Evolutionary conservation across 2,113 vertebrate species (phyloP).

Genomic region (Riparia riparia): DNA sequence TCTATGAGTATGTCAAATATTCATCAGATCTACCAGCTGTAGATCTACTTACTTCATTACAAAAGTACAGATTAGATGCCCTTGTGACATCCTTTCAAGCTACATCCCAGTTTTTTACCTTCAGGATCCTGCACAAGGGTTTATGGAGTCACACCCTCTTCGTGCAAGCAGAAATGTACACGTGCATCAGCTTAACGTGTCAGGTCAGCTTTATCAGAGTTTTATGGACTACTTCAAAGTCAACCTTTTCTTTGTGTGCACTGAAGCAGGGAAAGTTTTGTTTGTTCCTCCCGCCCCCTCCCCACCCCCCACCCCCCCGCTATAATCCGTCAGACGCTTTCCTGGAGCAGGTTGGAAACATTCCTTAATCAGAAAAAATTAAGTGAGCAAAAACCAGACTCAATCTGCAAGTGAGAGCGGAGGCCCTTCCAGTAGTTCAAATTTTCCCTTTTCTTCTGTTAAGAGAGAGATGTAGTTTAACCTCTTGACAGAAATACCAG

Average conservation of each 20-base stretch:
- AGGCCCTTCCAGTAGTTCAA: neutral
- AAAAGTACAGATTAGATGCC: neutral
- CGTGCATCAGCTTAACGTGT: fast-evolving
- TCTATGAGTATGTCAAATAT: neutral
- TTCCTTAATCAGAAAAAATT: neutral
- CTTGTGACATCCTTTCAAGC: neutral
- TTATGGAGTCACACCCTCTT: neutral
- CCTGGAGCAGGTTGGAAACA: neutral
- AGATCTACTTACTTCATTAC: neutral
- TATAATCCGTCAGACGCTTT: neutral
- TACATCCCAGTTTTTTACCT: neutral
- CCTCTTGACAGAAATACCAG: neutral
- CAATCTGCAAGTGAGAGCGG: fast-evolving
- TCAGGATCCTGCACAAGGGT: neutral
- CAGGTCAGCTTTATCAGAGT: neutral
- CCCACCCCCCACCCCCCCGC: fast-evolving
- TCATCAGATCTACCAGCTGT: neutral
- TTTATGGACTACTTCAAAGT: neutral
- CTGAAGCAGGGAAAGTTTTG: neutral
- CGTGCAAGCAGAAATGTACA: neutral
- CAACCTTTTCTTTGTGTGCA: neutral
- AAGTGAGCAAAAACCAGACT: neutral
- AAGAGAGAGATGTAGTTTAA: neutral
- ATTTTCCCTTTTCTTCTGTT: neutral
- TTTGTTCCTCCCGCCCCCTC: fast-evolving